Base-by-base conservation (phyloP, 2,797 vertebrate species). In the Tapera naevia region DNA sequence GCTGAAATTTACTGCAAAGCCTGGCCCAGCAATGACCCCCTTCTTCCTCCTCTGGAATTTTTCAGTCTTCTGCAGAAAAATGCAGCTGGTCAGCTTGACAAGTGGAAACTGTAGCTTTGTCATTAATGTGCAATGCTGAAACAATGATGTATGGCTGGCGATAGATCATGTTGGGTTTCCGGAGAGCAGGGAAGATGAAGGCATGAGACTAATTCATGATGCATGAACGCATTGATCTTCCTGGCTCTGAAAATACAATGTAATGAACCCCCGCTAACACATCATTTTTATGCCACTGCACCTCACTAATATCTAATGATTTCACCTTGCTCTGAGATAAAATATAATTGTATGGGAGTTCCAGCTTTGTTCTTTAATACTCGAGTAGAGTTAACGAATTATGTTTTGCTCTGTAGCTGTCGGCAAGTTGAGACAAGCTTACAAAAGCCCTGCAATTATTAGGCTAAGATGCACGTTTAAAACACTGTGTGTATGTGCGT, bases 281-380 rank as follows among this genome's bases (percentile, higher is more conserved):
- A 98, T 98, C 98, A 98, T 97, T 98, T 98, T 98, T 98, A 98
- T 98, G 97, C 97, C 96, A 97, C 97, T 96, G 95, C 97, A 97
- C 98, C 97, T 98, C 95, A 94, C 97, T 98, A 98, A 98, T 98
- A 98, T 97, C 98, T 98, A 98, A 98, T 98, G 98, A 98, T 98
- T 98, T 97, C 98, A 97, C 98, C 98, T 98, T 98, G 98, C 96
- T 96, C 97, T 93, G 93, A 97, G 97, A 97, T 97, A 96, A 97
- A 96, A 97, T 96, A 97, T 98, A 98, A 98, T 98, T 97, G 98
- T 97, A 97, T 97, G 97, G 98, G 98, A 98, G 97, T 97, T 98
- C 94, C 97, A 97, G 96, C 97, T 98, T 97, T 97, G 97, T 97
- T 97, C 97, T 97, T 83, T 96, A 97, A 97, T 96, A 92, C 35